Evolutionary conservation across 2,113 vertebrate genomes (phyloP).

Genomic region (Colistium nudipinnis): DNA sequence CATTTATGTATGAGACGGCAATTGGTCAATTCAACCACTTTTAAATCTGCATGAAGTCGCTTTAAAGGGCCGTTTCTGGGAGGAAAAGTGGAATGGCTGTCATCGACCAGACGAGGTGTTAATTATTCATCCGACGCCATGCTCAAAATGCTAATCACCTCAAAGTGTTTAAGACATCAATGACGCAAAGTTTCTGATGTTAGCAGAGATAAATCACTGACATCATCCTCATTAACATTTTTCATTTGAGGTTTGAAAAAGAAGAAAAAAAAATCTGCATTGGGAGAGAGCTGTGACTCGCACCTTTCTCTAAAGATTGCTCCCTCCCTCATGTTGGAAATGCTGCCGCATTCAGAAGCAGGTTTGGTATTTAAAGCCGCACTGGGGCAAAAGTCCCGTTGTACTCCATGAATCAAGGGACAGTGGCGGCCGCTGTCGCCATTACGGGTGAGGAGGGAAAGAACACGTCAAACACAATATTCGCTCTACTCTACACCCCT

Average conservation of each 20-base stretch:
- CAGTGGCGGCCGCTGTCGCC: slow-evolving; percentile 28
- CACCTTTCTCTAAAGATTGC: slow-evolving; percentile 5
- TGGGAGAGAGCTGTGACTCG: not conserved
- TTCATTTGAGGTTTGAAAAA: slow-evolving; percentile 39
- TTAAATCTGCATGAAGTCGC: slow-evolving; percentile 39
- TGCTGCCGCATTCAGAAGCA: not conserved
- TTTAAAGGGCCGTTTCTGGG: slow-evolving; percentile 30
- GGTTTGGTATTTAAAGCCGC: slow-evolving; percentile 20
- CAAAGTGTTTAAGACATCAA: slow-evolving; percentile 46
- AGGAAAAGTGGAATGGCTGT: slow-evolving; percentile 24
- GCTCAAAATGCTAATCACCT: slow-evolving; percentile 45
- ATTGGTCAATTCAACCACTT: slow-evolving; percentile 58
- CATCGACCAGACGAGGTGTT: slow-evolving; percentile 43
- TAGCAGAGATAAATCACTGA: slow-evolving; percentile 31
- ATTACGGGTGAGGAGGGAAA: slow-evolving; percentile 15
- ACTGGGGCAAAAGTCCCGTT: slow-evolving; percentile 21
- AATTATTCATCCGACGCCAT: slow-evolving; percentile 56
- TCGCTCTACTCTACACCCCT: slow-evolving; percentile 49
- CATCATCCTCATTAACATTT: slow-evolving; percentile 34
- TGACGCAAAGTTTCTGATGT: slow-evolving; percentile 18
- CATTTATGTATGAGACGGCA: slow-evolving; percentile 57
- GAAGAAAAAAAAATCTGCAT: too few species aligned
- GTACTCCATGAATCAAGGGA: slow-evolving; percentile 39
- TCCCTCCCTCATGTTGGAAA: slow-evolving; percentile 12
- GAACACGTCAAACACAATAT: slow-evolving; percentile 71